phyloP scores from a whole-genome alignment of 1,140 invertebrate genomes.

The Mycetomoellerius zeteki region DNA sequence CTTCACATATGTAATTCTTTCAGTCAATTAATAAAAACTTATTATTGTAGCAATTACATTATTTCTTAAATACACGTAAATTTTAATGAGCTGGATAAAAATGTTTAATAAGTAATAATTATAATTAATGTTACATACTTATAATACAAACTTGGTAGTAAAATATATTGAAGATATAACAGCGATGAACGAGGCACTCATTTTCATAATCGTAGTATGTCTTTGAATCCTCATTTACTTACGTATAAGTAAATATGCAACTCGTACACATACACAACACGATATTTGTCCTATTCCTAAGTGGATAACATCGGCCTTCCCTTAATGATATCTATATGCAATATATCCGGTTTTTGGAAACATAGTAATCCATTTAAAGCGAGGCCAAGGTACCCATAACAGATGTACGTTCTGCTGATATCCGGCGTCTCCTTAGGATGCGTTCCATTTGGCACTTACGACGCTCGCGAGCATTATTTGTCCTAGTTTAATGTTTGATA shows the following conservation, averaged over 20 bases:
- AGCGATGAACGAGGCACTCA: constrained; percentile 30
- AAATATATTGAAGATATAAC: constrained; percentile 47
- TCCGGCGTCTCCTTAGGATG: neutral
- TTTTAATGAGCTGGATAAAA: constrained; percentile 48
- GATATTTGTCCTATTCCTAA: constrained; percentile 62
- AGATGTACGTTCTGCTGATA: constrained; percentile 63
- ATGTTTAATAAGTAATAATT: constrained; percentile 43
- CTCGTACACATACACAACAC: constrained; percentile 21
- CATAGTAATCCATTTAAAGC: constrained; percentile 76
- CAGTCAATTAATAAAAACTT: constrained; percentile 69
- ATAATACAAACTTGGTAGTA: constrained; percentile 42
- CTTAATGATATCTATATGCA: constrained; percentile 75
- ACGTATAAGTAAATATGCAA: neutral
- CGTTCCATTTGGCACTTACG: too few relatives aligned
- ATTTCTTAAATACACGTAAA: constrained; percentile 63
- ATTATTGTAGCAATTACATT: constrained; percentile 19
- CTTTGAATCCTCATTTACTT: constrained; percentile 28
- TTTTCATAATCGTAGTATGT: neutral
- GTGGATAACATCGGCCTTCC: constrained; percentile 86
- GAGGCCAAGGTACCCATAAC: constrained; percentile 85
- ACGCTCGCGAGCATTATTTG: too few relatives aligned
- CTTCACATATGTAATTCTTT: constrained; percentile 59
- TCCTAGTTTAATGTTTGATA: too few relatives aligned
- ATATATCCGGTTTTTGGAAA: constrained; percentile 56
- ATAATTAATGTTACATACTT: constrained; percentile 39